phyloP scores from a whole-genome alignment of 30 jellyfish, hydroid and myxozoan genomes.

The Chrysaora quinquecirrha region DNA sequence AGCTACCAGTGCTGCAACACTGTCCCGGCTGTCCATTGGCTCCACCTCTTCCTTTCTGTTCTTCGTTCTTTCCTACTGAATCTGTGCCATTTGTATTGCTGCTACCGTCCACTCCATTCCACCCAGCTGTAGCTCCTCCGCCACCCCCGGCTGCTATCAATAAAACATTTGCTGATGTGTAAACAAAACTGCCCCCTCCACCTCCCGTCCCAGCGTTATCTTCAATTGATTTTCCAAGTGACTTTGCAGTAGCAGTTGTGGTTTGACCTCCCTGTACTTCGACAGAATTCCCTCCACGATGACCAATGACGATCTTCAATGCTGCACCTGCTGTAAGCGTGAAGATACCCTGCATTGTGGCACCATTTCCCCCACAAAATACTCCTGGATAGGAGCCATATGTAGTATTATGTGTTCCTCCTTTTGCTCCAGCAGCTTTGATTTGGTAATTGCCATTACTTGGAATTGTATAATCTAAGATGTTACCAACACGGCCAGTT shows the following conservation, averaged over 20 bases:
- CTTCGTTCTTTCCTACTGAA: conserved; percentile 32
- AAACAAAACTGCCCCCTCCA: conserved; percentile 75
- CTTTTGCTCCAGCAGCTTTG: conserved; percentile 70
- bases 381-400: conserved; percentile 49
- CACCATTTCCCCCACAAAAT: conserved; percentile 71
- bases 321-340: conserved; percentile 30
- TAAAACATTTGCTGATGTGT: conserved; percentile 35
- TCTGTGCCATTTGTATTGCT: conserved; percentile 40
- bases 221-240: conserved; percentile 43
- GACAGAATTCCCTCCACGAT: conserved; percentile 66
- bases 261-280: conserved; percentile 54
- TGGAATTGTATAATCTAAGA: conserved; percentile 23
- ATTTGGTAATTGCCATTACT: conserved; percentile 33
- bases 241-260: conserved; percentile 57
- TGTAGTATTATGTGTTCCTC: conserved; percentile 54
- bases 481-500: conserved; percentile 55
- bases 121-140: conserved; percentile 62
- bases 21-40: conserved; percentile 40
- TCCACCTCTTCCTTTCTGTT: conserved; percentile 49
- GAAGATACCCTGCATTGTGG: conserved; percentile 53
- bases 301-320: conserved; percentile 56
- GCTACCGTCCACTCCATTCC: conserved; percentile 77
- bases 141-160: conserved; percentile 72
- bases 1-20: conserved; percentile 58
- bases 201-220: conserved; percentile 75